Evolutionary conservation across 2,888 invertebrate genomes (phyloP).

Genomic region (Norana najaformis): DNA sequence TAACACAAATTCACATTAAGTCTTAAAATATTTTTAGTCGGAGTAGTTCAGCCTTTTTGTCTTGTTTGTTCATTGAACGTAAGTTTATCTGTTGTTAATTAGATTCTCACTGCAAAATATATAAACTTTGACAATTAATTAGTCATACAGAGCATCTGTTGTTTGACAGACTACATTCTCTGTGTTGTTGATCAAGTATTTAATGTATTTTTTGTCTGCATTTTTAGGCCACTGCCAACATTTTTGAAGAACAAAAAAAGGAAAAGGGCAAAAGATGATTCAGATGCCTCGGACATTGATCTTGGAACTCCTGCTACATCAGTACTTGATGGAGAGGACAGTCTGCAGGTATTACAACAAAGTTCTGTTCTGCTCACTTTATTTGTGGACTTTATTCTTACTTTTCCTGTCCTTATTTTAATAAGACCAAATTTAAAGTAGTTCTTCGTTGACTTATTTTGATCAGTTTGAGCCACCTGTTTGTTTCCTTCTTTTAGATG

Average conservation of each 20-base stretch:
- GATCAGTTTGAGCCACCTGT: not conserved
- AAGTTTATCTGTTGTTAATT: too few species aligned
- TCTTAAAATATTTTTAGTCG: too few species aligned
- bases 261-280: conserved; percentile 39
- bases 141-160: too few species aligned
- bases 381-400: not conserved
- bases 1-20: too few species aligned
- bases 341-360: conserved; percentile 34
- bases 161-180: not conserved
- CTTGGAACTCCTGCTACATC: conserved; percentile 32
- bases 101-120: too few species aligned
- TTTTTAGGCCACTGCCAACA: conserved; percentile 49
- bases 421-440: too few species aligned
- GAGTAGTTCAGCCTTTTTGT: too few species aligned
- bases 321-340: conserved; percentile 35
- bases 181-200: not conserved
- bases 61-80: too few species aligned
- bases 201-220: not conserved
- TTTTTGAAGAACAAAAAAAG: conserved; percentile 56
- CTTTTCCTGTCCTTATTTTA: too few species aligned
- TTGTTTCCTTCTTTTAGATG: conserved; percentile 52
- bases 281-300: conserved; percentile 33
- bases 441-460: too few species aligned
- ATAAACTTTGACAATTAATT: too few species aligned
- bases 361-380: not conserved